Evolutionary conservation across 2,888 invertebrate species (phyloP), one percentile per base, ranked within the genome.

Genomic region (Drosophila lacicola): DNA sequence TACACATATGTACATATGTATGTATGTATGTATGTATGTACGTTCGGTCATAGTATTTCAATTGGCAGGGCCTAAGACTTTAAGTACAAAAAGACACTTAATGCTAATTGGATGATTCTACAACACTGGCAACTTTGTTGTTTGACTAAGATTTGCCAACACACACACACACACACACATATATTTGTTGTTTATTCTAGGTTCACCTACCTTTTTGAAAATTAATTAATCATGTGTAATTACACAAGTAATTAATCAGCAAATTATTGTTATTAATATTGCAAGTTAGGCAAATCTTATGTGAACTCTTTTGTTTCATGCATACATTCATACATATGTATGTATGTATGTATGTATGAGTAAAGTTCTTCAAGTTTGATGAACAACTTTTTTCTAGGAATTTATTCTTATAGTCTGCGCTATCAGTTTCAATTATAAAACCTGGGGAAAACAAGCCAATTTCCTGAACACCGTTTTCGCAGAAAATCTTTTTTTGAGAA

Each of bases 151-250:
- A n/a, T 37, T n/a, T 29, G 29, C 29, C 29, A 8, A 29, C 29
- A 29, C 29, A 29, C 29, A 29, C 29, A 14, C 14, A 4, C 17
- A 17, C 3, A 9, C 14, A 41, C 4, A 17, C 3, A 25, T n/a
- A n/a, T 39, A 4, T 9, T 21, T 13, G 6, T 13, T n/a, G 42
- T 21, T 44, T 13, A 44, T 11, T 44, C 19, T 2, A 42, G 17
- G 11, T 19, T 11, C 5, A 19, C 19, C 5, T 25, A 39, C 25
- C 11, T 37, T 14, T 3, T 50, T 21, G 1, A 50, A 37, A 17
- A 19, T 13, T n/a, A 21, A 50, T 25, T 50, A 50, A 50, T 37
- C 11, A 37, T 39, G 39, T 37, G 13, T 21, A 37, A 19, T 34
- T 21, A 17, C 19, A 44, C 21, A 44, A 42, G 41, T 17, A 21